A percentile compares a stretch with the other conserved stretches of the same genome.
Evolutionary conservation across 2,888 invertebrate species (phyloP).

Genomic region (Euplagia quadripunctaria): DNA sequence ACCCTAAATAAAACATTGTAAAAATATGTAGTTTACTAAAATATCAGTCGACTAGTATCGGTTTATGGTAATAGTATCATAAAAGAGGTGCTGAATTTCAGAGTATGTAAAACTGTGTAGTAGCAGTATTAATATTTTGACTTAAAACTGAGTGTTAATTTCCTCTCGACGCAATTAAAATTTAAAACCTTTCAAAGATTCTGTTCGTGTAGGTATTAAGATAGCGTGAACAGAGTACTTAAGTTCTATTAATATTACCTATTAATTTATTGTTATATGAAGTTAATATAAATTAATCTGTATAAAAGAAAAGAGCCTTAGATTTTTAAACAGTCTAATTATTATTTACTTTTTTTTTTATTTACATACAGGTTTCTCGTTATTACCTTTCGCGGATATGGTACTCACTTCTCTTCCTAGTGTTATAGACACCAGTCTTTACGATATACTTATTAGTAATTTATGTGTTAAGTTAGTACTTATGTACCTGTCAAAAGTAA

Average conservation of each 20-base stretch:
- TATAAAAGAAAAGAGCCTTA: neutral
- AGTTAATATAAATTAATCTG: neutral
- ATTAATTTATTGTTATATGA: neutral
- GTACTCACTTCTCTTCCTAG: neutral
- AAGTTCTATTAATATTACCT: neutral
- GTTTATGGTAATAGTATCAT: constrained; percentile 10
- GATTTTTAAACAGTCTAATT: neutral
- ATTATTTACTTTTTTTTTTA: neutral
- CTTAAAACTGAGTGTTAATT: neutral
- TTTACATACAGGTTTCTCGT: neutral
- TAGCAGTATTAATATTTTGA: neutral
- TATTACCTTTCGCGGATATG: neutral
- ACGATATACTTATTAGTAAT: neutral
- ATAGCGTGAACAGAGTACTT: neutral
- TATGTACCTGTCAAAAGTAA: no score
- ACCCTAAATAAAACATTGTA: constrained; percentile 24
- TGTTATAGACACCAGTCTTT: neutral
- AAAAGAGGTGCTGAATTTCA: constrained; percentile 14
- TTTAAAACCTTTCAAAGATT: neutral
- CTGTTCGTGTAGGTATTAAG: neutral
- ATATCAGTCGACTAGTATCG: constrained; percentile 4
- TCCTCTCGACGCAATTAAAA: neutral
- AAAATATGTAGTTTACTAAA: constrained; percentile 18
- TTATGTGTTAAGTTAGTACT: neutral
- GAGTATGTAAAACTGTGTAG: neutral